phyloP scores from a whole-genome alignment of 2,797 vertebrate species.

The Hydrophis major region DNA sequence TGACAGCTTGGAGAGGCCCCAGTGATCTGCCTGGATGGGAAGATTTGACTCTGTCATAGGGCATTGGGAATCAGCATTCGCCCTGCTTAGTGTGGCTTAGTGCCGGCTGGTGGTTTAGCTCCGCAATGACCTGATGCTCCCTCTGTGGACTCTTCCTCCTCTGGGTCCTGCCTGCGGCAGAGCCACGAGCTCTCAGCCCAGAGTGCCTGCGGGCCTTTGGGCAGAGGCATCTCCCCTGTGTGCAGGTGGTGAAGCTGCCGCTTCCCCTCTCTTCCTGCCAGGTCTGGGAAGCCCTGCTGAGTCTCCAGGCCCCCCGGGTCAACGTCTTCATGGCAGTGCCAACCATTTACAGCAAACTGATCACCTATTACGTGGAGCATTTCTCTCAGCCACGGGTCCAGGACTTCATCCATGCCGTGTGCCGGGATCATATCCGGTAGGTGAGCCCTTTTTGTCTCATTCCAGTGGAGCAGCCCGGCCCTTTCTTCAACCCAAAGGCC shows the following conservation, averaged over 20 bases:
- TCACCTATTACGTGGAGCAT: conserved; percentile 81
- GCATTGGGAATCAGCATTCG: background rate
- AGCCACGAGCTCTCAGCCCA: too few species aligned
- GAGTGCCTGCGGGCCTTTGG: too few species aligned
- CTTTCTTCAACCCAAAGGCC: background rate
- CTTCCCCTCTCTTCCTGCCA: conserved; percentile 45
- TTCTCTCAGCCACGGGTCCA: conserved; percentile 79
- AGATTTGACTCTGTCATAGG: background rate
- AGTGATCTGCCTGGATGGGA: background rate
- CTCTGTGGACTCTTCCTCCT: background rate
- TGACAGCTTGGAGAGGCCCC: background rate
- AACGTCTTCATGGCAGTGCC: conserved; percentile 96
- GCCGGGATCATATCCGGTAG: conserved; percentile 87
- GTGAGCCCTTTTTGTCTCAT: background rate
- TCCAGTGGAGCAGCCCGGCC: background rate
- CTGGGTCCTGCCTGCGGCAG: background rate
- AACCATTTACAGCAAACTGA: conserved; percentile 89
- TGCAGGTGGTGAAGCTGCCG: background rate
- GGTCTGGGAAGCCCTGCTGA: conserved; percentile 87
- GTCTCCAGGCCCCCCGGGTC: conserved; percentile 71
- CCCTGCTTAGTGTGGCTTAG: too few species aligned
- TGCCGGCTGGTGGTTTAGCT: background rate
- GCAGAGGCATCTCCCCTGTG: background rate
- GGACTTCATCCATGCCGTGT: conserved; percentile 85
- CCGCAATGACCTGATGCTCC: background rate